Base-by-base conservation (phyloP, 2,888 invertebrate species). In the Ceriagrion tenellum region DNA sequence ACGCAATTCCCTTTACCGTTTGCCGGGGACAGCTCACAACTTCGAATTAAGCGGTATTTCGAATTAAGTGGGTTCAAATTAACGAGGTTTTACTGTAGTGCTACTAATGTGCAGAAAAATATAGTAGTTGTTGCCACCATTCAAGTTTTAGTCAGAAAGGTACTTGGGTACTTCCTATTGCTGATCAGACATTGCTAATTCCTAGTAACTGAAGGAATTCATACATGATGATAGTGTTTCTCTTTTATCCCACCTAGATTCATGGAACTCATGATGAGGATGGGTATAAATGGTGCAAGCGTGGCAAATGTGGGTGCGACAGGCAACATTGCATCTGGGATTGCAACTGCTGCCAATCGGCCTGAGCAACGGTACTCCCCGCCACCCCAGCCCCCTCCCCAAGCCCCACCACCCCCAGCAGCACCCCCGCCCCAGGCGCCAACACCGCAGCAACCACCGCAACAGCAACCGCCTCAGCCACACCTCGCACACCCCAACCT, bases 231-330 rank as follows among this genome's bases (percentile, higher is more conserved):
- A 47, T 47, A 47, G 8, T 47, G 47, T 47, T 47, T 47, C 35
- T 56, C 74, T 30, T 59, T 47, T 55, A 95, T 95, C 47, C 2
- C 47, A 8, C 8, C 18, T 88, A 96, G 96, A 47, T 96, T 96
- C 90, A 95, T 96, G 95, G 95, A 95, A 40, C 93, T 96, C 47
- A 63, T 96, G 90, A 95, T 97, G 95, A 95, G 97, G 69, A 69
- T 95, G 89, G 74, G 95, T 95, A 23, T 96, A 96, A 95, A 95
- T 95, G 91, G 96, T 97, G 18, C 97, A 96, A 95, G 95, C 95
- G 95, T 96, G 97, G 18, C 97, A 96, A 95, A 95, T 95, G 95
- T 96, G 97, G 18, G 97, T 97, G 95, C 95, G 95, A 95, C 95
- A 12, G 74, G 93, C 23, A 47, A 74, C 13, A 69, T 93, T 10